phyloP scores from a whole-genome alignment of 1,140 invertebrate genomes.

The Ips nitidus region DNA sequence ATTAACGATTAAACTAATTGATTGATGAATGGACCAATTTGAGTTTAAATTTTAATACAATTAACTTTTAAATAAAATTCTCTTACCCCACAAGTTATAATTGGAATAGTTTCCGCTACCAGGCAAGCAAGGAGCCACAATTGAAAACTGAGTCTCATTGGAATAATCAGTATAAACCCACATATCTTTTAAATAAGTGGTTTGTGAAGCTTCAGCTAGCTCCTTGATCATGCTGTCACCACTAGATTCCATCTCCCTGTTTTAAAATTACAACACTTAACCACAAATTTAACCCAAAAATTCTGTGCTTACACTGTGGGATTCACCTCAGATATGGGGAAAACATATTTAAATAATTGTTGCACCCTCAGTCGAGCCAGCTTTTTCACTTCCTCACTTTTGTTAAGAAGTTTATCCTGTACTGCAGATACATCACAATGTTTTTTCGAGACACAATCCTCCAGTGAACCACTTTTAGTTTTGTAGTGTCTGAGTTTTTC shows the following conservation, averaged over 20 bases:
- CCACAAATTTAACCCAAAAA: neutral
- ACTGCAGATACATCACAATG: slow-evolving; percentile 57
- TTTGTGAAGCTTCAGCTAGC: slow-evolving; percentile 74
- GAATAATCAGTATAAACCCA: slow-evolving; percentile 72
- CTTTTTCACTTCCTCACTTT: slow-evolving; percentile 62
- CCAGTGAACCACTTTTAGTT: slow-evolving; percentile 47
- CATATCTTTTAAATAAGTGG: slow-evolving; percentile 70
- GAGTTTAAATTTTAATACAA: neutral
- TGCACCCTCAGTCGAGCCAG: slow-evolving; percentile 63
- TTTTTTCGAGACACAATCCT: slow-evolving; percentile 59
- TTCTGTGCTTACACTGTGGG: slow-evolving; percentile 54
- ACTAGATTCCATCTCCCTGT: slow-evolving; percentile 59
- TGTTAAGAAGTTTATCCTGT: slow-evolving; percentile 57
- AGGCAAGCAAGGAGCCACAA: slow-evolving; percentile 74
- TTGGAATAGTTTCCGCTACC: slow-evolving; percentile 76
- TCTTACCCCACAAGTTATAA: slow-evolving; percentile 71
- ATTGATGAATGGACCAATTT: too few relatives aligned
- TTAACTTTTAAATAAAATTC: neutral
- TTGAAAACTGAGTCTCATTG: slow-evolving; percentile 68
- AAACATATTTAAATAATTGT: slow-evolving; percentile 74
- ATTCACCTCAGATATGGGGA: slow-evolving; percentile 67
- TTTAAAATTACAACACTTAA: slow-evolving; percentile 33
- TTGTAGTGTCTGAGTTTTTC: slow-evolving; percentile 32
- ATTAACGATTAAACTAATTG: too few relatives aligned
- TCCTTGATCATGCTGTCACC: slow-evolving; percentile 67